Evolutionary conservation across 2,113 vertebrate species (phyloP).

Genomic region (Tursiops truncatus): DNA sequence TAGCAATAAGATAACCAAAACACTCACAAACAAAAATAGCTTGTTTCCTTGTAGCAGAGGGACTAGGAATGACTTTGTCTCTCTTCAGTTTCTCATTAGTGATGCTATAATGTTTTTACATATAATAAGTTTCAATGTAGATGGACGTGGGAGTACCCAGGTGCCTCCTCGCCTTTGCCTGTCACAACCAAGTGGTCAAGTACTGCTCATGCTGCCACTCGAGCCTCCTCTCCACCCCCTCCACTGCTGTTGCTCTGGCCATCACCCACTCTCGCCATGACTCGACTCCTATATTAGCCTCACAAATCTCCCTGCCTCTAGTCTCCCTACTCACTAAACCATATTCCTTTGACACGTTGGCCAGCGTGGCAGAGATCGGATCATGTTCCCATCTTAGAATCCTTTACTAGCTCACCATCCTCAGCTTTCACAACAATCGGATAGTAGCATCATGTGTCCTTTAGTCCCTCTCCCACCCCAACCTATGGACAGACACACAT

Average conservation of each 20-base stretch:
- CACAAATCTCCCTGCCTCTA: neutral
- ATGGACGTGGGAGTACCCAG: neutral
- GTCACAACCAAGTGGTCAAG: neutral
- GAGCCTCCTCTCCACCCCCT: neutral
- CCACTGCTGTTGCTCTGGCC: neutral
- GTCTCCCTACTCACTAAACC: neutral
- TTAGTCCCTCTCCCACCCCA: neutral
- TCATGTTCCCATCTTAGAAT: neutral
- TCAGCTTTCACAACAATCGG: neutral
- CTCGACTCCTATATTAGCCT: neutral
- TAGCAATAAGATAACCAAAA: constrained; percentile 42
- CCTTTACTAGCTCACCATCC: neutral
- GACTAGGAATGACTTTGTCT: neutral
- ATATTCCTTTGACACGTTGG: neutral
- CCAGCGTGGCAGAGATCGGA: neutral
- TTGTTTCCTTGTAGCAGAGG: neutral
- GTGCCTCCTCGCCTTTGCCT: neutral
- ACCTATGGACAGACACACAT: neutral
- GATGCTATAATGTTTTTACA: neutral
- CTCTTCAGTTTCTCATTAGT: neutral
- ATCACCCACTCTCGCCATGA: neutral
- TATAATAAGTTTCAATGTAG: neutral
- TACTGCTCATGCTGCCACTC: neutral
- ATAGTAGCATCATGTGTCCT: neutral
- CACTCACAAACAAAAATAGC: neutral